Conservation (phyloP, 2,113 vertebrate genomes). For the Otocyon megalotis region DNA sequence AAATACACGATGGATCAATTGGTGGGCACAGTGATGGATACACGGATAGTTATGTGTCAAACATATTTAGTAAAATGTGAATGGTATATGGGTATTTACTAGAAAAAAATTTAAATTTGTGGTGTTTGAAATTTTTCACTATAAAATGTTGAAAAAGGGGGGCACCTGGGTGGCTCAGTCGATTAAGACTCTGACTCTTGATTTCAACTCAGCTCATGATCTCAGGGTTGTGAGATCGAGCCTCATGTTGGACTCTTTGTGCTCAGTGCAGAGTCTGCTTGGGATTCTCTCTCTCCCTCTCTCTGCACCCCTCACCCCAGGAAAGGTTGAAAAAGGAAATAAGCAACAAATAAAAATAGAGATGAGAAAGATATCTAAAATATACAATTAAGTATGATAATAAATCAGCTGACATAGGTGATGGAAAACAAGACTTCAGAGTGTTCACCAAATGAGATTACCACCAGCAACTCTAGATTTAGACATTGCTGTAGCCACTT, state of each 20-base stretch:
- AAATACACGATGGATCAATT: background rate
- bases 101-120: background rate
- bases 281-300: background rate
- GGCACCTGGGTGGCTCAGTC: background rate
- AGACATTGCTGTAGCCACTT: background rate
- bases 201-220: too few species aligned
- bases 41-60: background rate
- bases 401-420: background rate
- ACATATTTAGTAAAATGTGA: background rate
- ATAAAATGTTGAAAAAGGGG: background rate
- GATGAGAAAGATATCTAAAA: background rate
- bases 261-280: background rate
- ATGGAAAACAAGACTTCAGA: background rate
- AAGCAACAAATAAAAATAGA: background rate
- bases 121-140: background rate
- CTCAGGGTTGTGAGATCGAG: background rate
- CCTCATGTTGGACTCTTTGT: background rate
- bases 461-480: background rate
- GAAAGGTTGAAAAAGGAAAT: background rate
- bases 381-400: background rate
- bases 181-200: background rate
- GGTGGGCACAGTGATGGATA: background rate
- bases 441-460: background rate
- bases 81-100: background rate
- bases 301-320: background rate